phyloP scores from a whole-genome alignment of 2,888 invertebrate genomes.

The Tetropium fuscum region DNA sequence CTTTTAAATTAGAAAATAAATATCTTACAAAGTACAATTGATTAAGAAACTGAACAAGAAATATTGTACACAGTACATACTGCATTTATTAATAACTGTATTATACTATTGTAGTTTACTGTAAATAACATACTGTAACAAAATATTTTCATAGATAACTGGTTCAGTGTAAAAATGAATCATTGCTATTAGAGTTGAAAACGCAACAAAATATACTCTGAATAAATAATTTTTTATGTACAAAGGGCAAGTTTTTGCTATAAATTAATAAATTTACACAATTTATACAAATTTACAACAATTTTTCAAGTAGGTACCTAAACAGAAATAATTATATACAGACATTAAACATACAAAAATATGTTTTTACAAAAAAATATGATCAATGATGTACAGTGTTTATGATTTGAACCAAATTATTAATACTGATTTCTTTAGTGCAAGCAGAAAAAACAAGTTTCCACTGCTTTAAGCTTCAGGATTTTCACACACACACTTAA shows the following conservation, averaged over 20 bases:
- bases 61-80: conserved; percentile 65
- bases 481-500: conserved; percentile 45
- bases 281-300: conserved; percentile 56
- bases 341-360: conserved; percentile 55
- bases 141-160: conserved; percentile 36
- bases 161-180: conserved; percentile 37
- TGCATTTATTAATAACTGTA: conserved; percentile 55
- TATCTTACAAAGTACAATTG: conserved; percentile 48
- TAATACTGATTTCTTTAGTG: conserved; percentile 56
- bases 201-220: conserved; percentile 43
- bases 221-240: conserved; percentile 48
- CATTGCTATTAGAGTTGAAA: conserved; percentile 25
- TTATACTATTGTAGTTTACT: conserved; percentile 55
- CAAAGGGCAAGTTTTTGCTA: conserved; percentile 52
- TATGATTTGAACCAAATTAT: conserved; percentile 53
- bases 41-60: conserved; percentile 55
- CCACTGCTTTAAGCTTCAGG: conserved; percentile 47
- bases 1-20: conserved; percentile 41
- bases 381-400: conserved; percentile 47
- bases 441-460: conserved; percentile 50
- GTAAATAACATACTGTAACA: conserved; percentile 33
- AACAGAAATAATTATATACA: conserved; percentile 49
- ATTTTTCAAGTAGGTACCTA: conserved; percentile 51
- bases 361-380: conserved; percentile 55
- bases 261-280: conserved; percentile 49